Percentiles rank a stretch among this genome's conserved stretches.
Evolutionary conservation across 2,888 invertebrate genomes (phyloP).

Genomic region (Drosophila borborema): DNA sequence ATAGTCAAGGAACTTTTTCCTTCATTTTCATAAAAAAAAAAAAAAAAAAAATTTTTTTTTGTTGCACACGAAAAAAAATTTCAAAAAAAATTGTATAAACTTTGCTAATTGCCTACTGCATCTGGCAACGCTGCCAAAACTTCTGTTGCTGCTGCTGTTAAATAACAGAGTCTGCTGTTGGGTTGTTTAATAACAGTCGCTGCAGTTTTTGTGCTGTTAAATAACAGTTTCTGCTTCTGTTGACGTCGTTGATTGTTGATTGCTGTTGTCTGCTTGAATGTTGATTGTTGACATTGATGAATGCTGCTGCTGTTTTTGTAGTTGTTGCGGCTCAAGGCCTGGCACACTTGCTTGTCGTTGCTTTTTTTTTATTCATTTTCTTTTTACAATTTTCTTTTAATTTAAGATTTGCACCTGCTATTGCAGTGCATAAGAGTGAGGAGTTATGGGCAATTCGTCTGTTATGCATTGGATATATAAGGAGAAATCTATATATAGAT

Average conservation of each 20-base stretch:
- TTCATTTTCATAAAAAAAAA: conserved; percentile 8
- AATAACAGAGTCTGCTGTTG: conserved; percentile 7
- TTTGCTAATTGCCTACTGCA: neutral
- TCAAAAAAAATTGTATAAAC: conserved; percentile 23
- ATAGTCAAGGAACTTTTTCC: conserved; percentile 3
- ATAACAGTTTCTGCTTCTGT: conserved; percentile 14
- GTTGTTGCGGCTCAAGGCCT: conserved; percentile 29
- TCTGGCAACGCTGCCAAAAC: conserved; percentile 25
- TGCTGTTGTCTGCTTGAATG: conserved; percentile 5
- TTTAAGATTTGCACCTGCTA: conserved; percentile 20
- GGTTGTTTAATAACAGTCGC: conserved; percentile 14
- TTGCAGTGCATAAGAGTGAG: conserved; percentile 34
- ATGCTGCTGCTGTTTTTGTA: conserved; percentile 25
- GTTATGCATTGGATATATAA: conserved; percentile 64
- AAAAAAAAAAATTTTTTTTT: conserved; percentile 21
- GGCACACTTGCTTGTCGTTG: conserved; percentile 16
- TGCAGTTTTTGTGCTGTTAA: conserved; percentile 18
- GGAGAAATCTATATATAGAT: neutral
- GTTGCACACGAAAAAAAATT: conserved; percentile 53
- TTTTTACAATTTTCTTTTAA: conserved; percentile 20
- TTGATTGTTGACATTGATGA: conserved; percentile 26
- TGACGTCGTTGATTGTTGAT: conserved; percentile 23
- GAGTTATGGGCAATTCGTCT: conserved; percentile 46
- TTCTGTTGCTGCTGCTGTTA: conserved; percentile 15
- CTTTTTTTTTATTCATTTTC: conserved; percentile 3